Percentiles rank a stretch among this genome's conserved stretches.
Conservation (phyloP, 2,888 invertebrate genomes). For the Dromius quadrimaculatus region DNA sequence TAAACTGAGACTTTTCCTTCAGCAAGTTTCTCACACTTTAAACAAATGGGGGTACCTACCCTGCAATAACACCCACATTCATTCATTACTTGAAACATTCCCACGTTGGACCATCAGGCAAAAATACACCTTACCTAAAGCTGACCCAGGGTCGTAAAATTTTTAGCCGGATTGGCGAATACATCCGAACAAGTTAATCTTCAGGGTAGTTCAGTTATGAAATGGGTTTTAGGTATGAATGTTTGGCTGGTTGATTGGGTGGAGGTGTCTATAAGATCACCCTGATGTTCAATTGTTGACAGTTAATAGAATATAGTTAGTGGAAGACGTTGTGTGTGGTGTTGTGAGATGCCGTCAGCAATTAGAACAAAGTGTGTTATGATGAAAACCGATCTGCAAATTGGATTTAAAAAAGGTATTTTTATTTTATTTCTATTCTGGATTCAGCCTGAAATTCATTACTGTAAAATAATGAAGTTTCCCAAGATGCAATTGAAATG, state of each 20-base stretch:
- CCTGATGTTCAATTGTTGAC: slow-evolving; percentile 43
- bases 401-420: slow-evolving; percentile 36
- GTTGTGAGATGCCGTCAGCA: slow-evolving; percentile 37
- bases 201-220: slow-evolving; percentile 29
- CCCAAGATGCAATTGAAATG: slow-evolving; percentile 24
- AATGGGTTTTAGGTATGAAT: neutral
- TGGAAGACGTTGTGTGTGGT: slow-evolving; percentile 2
- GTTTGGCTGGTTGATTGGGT: slow-evolving; percentile 18
- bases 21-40: slow-evolving; percentile 28
- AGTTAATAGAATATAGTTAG: slow-evolving; percentile 24
- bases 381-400: slow-evolving; percentile 4
- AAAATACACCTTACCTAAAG: slow-evolving; percentile 42
- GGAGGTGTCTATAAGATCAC: slow-evolving; percentile 44
- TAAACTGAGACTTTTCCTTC: slow-evolving; percentile 41
- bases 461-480: slow-evolving; percentile 22
- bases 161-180: slow-evolving; percentile 33
- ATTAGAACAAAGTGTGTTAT: slow-evolving; percentile 35
- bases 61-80: slow-evolving; percentile 32
- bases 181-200: slow-evolving; percentile 8
- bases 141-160: slow-evolving; percentile 19
- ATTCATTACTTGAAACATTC: slow-evolving; percentile 42
- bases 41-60: slow-evolving; percentile 26
- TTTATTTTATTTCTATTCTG: too few species aligned
- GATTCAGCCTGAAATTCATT: too few species aligned
- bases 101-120: slow-evolving; percentile 23